A percentile compares a stretch with the other conserved stretches of the same genome.
phyloP scores from a whole-genome alignment of 2,113 vertebrate genomes.

The Onychostoma macrolepis region DNA sequence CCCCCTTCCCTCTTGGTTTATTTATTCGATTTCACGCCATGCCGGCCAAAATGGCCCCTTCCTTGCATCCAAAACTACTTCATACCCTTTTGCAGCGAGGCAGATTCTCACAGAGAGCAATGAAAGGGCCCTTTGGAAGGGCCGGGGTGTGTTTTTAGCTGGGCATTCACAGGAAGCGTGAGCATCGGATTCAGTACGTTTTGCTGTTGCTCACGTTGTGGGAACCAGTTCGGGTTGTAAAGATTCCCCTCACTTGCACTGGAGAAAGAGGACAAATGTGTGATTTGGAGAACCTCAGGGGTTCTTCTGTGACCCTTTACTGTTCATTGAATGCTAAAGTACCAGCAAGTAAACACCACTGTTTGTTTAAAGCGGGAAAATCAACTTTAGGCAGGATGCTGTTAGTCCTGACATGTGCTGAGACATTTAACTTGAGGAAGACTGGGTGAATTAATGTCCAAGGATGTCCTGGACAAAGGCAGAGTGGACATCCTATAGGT shows the following conservation, averaged over 20 bases:
- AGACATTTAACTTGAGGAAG: slow-evolving; percentile 18
- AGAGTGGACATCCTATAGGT: slow-evolving; percentile 7
- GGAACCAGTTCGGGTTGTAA: slow-evolving; percentile 68
- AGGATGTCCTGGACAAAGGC: slow-evolving; percentile 20
- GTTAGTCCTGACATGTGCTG: slow-evolving; percentile 6
- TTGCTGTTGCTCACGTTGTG: slow-evolving; percentile 66
- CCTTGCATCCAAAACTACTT: slow-evolving; percentile 69
- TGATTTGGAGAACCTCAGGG: slow-evolving; percentile 31
- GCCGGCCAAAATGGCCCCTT: slow-evolving; percentile 73
- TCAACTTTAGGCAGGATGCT: slow-evolving; percentile 24
- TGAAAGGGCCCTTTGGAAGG: slow-evolving; percentile 63
- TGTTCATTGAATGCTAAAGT: slow-evolving; percentile 23
- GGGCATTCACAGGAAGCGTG: slow-evolving; percentile 61
- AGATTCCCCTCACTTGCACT: slow-evolving; percentile 58
- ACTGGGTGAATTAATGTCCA: neutral
- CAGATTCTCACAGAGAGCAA: slow-evolving; percentile 58
- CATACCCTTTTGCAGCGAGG: slow-evolving; percentile 66
- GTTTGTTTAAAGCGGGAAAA: slow-evolving; percentile 39
- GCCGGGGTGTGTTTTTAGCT: slow-evolving; percentile 49
- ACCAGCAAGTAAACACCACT: slow-evolving; percentile 19
- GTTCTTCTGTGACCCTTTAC: slow-evolving; percentile 42
- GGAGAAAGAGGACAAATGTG: slow-evolving; percentile 27
- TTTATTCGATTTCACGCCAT: slow-evolving; percentile 84
- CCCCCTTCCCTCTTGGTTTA: slow-evolving; percentile 65
- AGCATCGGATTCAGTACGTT: slow-evolving; percentile 59